A percentile compares a stretch with the other conserved stretches of the same genome.
These are phyloP conservation scores for Drosophila truncata DNA, from an alignment of 1,140 invertebrate genomes.

Conservation along the genomic window DNA sequence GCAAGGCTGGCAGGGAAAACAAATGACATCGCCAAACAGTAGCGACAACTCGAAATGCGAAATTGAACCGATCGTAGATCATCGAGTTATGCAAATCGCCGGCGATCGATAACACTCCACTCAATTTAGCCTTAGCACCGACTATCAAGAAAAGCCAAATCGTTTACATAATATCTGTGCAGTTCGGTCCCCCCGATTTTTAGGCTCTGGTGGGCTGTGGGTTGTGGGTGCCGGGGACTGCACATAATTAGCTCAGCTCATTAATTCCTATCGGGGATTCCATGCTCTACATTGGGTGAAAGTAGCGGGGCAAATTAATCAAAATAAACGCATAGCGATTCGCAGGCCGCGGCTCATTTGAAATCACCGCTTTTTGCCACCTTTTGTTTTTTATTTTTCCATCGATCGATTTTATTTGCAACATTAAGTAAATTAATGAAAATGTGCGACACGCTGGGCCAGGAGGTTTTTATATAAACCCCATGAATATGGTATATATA, in stretches of 20 bases:
- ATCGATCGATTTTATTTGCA: slow-evolving; percentile 23
- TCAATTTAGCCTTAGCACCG: slow-evolving; percentile 11
- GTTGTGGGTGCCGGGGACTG: slow-evolving; percentile 7
- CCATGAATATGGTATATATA: slow-evolving; percentile 3
- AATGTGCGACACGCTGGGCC: slow-evolving; percentile 66
- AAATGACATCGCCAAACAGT: slow-evolving; percentile 62
- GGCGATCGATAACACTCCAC: slow-evolving; percentile 51
- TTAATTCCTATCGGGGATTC: slow-evolving; percentile 33
- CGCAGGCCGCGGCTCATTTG: slow-evolving; percentile 59
- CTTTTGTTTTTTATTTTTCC: slow-evolving; percentile 21
- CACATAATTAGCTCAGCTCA: slow-evolving; percentile 44
- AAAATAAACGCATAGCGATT: slow-evolving; percentile 35
- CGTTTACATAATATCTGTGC: slow-evolving; percentile 26
- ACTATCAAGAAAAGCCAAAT: slow-evolving; percentile 2
- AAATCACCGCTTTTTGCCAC: slow-evolving; percentile 29
- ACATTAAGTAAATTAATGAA: slow-evolving; percentile 70
- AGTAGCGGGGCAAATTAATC: slow-evolving; percentile 48
- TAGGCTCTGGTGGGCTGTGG: neutral
- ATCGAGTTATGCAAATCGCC: slow-evolving; percentile 60
- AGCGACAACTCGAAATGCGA: slow-evolving; percentile 58
- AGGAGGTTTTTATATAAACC: slow-evolving; percentile 17
- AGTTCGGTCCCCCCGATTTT: neutral
- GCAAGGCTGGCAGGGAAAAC: slow-evolving; percentile 24
- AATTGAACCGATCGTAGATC: slow-evolving; percentile 37
- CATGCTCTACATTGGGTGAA: slow-evolving; percentile 45